Evolutionary conservation across 2,888 invertebrate species (phyloP), one percentile per base, ranked within the genome.

Genomic region (Fragum sueziense): DNA sequence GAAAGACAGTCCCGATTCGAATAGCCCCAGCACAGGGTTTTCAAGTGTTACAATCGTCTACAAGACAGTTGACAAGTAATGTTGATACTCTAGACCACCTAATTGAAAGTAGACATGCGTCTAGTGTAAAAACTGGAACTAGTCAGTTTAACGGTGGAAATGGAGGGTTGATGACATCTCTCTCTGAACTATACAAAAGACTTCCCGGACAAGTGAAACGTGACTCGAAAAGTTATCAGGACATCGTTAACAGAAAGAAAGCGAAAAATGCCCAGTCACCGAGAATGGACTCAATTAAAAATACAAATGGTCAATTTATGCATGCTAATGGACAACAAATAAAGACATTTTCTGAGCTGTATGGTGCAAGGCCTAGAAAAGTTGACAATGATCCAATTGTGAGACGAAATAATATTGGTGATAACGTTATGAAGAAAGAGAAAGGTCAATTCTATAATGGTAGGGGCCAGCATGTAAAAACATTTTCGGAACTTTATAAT

Each of bases 401-500:
- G n/a, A n/a, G n/a, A n/a, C n/a, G n/a, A n/a, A n/a, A n/a, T n/a
- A n/a, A n/a, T n/a, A n/a, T n/a, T n/a, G n/a, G n/a, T n/a, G n/a
- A n/a, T n/a, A n/a, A n/a, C n/a, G n/a, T n/a, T n/a, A n/a, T n/a
- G n/a, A n/a, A n/a, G n/a, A n/a, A n/a, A 20, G 47, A 20, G 47
- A 47, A 47, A 3, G 47, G 47, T 3, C 47, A 47, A 14, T 33
- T 61, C 20, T 9, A 33, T 11, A 41, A 25, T 34, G 65, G n/a
- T 25, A 11, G 17, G 1, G 65, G 65, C 9, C 14, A 65, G 11
- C 65, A 33, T 0, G 25, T 65, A 1, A n/a, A 41, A 65, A 41
- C 65, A 25, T 65, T 65, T 65, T 20, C 41, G 9, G 41, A 65
- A 41, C 41, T 65, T 22, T 6, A 65, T 41, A 34, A 34, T 22